Evolutionary conservation across 2,797 vertebrate species (phyloP).

Genomic region (Anomalospiza imberbis): DNA sequence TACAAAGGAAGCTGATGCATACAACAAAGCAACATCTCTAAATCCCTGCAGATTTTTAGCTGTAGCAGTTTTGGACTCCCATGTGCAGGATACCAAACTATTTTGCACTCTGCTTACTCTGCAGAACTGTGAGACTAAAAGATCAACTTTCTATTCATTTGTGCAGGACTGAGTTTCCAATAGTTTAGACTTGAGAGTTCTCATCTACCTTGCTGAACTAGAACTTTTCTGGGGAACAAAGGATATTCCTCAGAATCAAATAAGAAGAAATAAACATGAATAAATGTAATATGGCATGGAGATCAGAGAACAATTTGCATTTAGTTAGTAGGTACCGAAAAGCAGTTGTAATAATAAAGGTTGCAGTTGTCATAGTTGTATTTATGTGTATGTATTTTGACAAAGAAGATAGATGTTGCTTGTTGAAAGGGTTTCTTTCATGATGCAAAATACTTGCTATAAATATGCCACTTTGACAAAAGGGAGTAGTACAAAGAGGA

Average conservation of each 20-base stretch:
- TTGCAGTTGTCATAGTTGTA: background rate
- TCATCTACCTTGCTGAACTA: background rate
- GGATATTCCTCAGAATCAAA: background rate
- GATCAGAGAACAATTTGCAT: background rate
- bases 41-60: background rate
- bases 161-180: background rate
- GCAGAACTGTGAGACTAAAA: background rate
- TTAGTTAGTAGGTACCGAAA: background rate
- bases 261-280: background rate
- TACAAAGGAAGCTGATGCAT: background rate
- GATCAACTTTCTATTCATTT: background rate
- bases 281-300: background rate
- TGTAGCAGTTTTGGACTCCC: background rate
- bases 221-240: background rate
- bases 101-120: background rate
- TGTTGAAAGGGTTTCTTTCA: background rate
- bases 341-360: background rate
- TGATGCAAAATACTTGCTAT: conserved; percentile 4
- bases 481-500: background rate
- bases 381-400: background rate
- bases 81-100: background rate
- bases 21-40: background rate
- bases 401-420: background rate
- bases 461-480: conserved; percentile 35
- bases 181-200: background rate